phyloP scores from a whole-genome alignment of 2,888 invertebrate species.

The Exocentrus adspersus region DNA sequence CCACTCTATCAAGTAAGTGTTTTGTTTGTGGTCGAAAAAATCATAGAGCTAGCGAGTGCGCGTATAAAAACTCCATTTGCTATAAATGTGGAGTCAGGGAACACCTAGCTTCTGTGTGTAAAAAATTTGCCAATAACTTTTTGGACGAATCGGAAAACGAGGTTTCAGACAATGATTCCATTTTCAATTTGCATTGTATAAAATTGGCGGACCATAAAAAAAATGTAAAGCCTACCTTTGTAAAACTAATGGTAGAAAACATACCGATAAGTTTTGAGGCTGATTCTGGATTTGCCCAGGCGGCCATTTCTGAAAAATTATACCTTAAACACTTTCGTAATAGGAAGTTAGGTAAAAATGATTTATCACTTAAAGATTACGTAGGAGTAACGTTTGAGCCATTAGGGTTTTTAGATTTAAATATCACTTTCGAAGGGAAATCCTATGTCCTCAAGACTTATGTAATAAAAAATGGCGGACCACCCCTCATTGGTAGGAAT shows the following conservation, averaged over 20 bases:
- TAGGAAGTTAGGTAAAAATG: too few relatives aligned
- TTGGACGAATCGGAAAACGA: not conserved
- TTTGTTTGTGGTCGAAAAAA: not conserved
- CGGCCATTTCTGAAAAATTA: constrained; percentile 36
- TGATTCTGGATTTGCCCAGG: constrained; percentile 33
- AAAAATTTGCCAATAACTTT: not conserved
- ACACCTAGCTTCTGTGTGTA: not conserved
- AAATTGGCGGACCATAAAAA: not conserved
- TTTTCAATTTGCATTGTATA: not conserved
- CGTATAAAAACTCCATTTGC: not conserved
- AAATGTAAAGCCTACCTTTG: constrained; percentile 28
- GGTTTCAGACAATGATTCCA: not conserved
- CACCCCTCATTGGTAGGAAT: constrained; percentile 33
- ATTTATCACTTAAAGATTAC: constrained; percentile 31
- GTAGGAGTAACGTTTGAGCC: constrained; percentile 30
- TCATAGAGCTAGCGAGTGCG: not conserved
- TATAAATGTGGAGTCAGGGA: not conserved
- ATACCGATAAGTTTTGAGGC: constrained; percentile 33
- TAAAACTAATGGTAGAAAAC: constrained; percentile 27
- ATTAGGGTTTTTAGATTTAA: constrained; percentile 30
- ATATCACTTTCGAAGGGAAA: constrained; percentile 24
- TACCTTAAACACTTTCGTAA: constrained; percentile 29
- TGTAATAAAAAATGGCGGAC: constrained; percentile 30
- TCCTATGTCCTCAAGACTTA: constrained; percentile 28
- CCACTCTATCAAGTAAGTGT: too few relatives aligned